These are phyloP conservation scores for Ceratotherium simum DNA, from an alignment of 2,113 vertebrate species.

Conservation along the genomic window DNA sequence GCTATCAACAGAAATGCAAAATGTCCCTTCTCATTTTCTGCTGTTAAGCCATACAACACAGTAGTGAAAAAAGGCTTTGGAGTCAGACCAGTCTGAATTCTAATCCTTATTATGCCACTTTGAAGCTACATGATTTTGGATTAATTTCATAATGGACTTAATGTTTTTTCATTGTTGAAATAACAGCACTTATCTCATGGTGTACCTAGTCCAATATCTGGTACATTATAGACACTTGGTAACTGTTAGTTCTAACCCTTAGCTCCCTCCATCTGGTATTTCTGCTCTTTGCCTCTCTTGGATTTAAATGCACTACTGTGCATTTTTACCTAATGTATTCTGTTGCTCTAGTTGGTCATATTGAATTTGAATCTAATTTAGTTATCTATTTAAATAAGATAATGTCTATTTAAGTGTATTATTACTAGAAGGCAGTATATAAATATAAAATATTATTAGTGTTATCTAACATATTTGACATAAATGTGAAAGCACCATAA, in stretches of 20 bases:
- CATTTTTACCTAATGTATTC: not conserved
- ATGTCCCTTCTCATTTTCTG: not conserved
- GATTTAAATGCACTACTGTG: not conserved
- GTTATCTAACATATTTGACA: not conserved
- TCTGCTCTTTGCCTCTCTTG: not conserved
- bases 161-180: conserved; percentile 21
- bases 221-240: not conserved
- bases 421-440: not conserved
- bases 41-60: not conserved
- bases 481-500: not conserved
- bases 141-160: conserved; percentile 25
- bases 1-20: not conserved
- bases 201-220: not conserved
- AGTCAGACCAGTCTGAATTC: not conserved
- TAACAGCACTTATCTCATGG: not conserved
- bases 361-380: conserved; percentile 26
- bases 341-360: not conserved
- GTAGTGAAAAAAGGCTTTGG: not conserved
- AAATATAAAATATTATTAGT: not conserved
- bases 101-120: not conserved
- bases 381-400: not conserved
- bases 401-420: not conserved
- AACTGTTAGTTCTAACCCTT: not conserved
- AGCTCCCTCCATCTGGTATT: not conserved
- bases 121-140: not conserved